Evolutionary conservation across 1,140 invertebrate species (phyloP), one percentile per base, ranked within the genome.

Genomic region (Chelonus insularis): DNA sequence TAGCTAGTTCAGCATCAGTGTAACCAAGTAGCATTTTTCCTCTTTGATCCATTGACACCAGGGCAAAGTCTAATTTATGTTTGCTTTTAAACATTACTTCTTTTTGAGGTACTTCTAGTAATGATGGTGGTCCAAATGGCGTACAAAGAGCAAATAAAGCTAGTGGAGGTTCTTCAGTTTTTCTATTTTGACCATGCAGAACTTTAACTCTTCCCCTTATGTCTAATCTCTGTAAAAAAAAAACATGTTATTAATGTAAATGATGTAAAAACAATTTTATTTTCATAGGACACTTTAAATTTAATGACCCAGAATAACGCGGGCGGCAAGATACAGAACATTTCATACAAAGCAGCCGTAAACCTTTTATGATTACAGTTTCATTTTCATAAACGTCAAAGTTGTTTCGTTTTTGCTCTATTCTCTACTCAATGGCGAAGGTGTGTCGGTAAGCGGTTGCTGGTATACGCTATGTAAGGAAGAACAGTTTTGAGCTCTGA

Each of bases 1-100:
- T 93, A 1, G 91, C 88, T 45, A 98, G 80, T 74, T 98, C 97
- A 0, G 90, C 85, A 74, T 98, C 96, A 1, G 92, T 91, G 77
- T 96, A 97, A 3, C 95, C 96, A 55, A 99, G 85, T 51, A 98
- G 84, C 85, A 96, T 89, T 81, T 97, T 97, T 18, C 96, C 97
- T 71, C 95, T 89, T 85, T 94, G 94, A 82, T 99, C 97, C 93
- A 99, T 98, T 3, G 95, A 97, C 47, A 98, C 91, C 34, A 98
- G 86, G 48, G 92, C 89, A 20, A 99, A 86, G 82, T 99, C 96
- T 54, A 99, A 86, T 78, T 98, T 98, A 84, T 99, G 97, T 84
- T 99, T 99, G 74, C 94, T 97, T 82, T 99, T 99, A 83, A 99
- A 98, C 89, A 97, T 97, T 59, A 96, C 92, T 83, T 98, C 95